Conservation (phyloP, 2,797 vertebrate species). For the Petrocephalus sullivani region DNA sequence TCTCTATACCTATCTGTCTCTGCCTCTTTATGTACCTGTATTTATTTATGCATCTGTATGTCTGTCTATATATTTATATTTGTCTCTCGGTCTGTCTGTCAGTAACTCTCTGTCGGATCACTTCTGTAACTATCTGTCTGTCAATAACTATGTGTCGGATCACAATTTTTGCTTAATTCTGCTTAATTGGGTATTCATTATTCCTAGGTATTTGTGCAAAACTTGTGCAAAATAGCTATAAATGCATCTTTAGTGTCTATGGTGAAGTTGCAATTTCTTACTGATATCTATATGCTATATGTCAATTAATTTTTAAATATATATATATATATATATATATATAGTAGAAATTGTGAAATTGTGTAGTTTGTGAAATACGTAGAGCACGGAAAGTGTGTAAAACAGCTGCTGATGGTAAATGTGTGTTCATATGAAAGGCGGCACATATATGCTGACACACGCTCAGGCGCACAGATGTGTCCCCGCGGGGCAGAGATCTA, state of each 20-base stretch:
- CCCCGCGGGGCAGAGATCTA: neutral
- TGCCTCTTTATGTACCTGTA: too few species aligned
- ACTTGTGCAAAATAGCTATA: neutral
- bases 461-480: neutral
- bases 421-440: neutral
- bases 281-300: neutral
- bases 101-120: neutral
- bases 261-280: neutral
- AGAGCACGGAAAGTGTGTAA: neutral
- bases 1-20: too few species aligned
- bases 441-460: neutral
- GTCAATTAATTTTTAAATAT: too few species aligned
- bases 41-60: too few species aligned
- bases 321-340: too few species aligned
- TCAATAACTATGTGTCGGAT: too few species aligned
- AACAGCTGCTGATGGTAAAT: too few species aligned
- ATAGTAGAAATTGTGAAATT: neutral
- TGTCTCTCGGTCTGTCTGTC: neutral
- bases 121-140: neutral
- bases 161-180: neutral
- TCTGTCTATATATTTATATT: neutral
- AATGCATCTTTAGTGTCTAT: neutral
- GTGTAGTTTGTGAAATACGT: neutral
- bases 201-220: neutral
- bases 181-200: neutral